These are phyloP conservation scores for Acomys russatus DNA, from an alignment of 2,797 vertebrate genomes.

Conservation along the genomic window DNA sequence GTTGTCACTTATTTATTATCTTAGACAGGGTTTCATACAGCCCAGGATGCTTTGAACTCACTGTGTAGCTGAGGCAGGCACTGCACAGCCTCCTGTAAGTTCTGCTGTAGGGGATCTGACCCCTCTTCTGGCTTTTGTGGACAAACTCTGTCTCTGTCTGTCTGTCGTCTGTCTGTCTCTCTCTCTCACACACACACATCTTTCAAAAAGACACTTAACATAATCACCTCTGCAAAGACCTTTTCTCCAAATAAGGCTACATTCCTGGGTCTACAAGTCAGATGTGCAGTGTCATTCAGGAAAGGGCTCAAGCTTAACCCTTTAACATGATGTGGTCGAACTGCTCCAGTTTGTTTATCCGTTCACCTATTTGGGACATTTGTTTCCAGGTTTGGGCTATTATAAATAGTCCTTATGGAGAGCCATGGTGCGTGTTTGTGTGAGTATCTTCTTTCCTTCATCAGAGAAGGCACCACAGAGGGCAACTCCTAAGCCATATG, in stretches of 20 bases:
- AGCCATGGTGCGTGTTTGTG: not conserved
- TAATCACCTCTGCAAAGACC: not conserved
- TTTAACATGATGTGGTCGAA: not conserved
- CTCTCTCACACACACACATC: not conserved
- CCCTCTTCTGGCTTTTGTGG: not conserved
- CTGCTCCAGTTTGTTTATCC: not conserved
- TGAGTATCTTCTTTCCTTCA: not conserved
- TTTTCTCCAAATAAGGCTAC: not conserved
- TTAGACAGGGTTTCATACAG: not conserved
- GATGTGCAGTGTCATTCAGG: not conserved
- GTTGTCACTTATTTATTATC: no score
- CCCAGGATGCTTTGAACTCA: not conserved
- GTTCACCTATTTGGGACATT: not conserved
- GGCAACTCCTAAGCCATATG: not conserved
- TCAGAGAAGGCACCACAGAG: not conserved
- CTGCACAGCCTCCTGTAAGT: not conserved
- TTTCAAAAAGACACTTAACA: not conserved
- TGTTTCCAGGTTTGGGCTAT: not conserved
- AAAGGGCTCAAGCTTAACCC: not conserved
- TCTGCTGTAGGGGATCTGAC: not conserved
- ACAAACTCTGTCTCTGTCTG: no score
- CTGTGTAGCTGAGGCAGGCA: not conserved
- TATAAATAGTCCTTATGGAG: not conserved
- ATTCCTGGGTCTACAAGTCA: not conserved
- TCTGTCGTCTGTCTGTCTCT: no score